These are phyloP conservation scores for Ectropis crepuscularia DNA, from an alignment of 2,888 invertebrate genomes.

Conservation along the genomic window DNA sequence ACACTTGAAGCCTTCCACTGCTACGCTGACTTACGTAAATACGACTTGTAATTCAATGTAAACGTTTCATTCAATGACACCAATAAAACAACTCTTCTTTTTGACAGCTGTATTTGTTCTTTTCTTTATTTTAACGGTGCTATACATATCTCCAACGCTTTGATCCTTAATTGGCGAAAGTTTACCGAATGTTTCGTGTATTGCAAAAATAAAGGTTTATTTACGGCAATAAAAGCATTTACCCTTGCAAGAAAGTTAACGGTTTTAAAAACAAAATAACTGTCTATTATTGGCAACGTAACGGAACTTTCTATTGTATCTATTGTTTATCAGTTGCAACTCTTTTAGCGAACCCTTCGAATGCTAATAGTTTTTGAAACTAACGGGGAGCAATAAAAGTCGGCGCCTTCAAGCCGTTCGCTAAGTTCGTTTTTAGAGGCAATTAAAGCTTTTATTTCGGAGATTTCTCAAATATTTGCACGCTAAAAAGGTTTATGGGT, in stretches of 20 bases:
- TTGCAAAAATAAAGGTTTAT: conserved; percentile 51
- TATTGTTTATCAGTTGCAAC: conserved; percentile 69
- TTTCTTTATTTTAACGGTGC: conserved; percentile 24
- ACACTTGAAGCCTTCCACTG: conserved; percentile 33
- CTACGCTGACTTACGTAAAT: conserved; percentile 31
- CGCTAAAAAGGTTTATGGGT: conserved; percentile 39
- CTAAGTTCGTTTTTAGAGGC: conserved; percentile 43
- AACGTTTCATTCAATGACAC: conserved; percentile 34
- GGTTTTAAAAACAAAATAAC: conserved; percentile 52
- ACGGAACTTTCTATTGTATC: conserved; percentile 52
- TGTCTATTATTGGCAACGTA: conserved; percentile 52
- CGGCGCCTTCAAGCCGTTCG: conserved; percentile 50
- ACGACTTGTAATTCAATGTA: conserved; percentile 33
- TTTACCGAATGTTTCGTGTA: conserved; percentile 30
- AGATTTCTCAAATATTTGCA: conserved; percentile 45
- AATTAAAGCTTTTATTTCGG: conserved; percentile 38
- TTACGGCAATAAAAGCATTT: conserved; percentile 64
- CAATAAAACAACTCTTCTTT: conserved; percentile 38
- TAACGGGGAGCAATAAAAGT: conserved; percentile 60
- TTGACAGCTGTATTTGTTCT: conserved; percentile 27
- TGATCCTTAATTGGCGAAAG: conserved; percentile 40
- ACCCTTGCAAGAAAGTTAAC: conserved; percentile 59
- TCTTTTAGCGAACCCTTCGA: conserved; percentile 65
- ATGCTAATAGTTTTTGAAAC: conserved; percentile 52
- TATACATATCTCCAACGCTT: conserved; percentile 31